Percentiles rank a stretch among this genome's conserved stretches.
Conservation (phyloP, 2,888 invertebrate genomes). For the Aphelenchoides bicaudatus region DNA sequence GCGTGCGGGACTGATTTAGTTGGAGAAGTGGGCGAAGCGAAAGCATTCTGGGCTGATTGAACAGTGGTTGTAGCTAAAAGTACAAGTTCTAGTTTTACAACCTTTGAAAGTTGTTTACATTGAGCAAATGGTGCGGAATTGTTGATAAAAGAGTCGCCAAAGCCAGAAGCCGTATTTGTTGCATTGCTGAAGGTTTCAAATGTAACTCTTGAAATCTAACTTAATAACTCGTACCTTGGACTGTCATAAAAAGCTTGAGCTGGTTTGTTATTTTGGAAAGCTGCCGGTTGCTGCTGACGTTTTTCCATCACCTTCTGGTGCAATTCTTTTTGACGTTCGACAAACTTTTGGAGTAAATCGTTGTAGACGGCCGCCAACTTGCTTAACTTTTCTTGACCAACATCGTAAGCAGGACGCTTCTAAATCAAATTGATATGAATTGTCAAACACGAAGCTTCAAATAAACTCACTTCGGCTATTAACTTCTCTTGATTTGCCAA, state of each 20-base stretch:
- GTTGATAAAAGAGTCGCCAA: not conserved
- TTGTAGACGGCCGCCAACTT: conserved; percentile 68
- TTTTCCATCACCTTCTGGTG: conserved; percentile 28
- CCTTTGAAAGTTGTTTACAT: not conserved
- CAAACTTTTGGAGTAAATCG: conserved; percentile 24
- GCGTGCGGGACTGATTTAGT: conserved; percentile 3
- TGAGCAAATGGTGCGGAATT: not conserved
- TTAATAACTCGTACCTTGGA: too few species aligned
- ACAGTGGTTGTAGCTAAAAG: conserved; percentile 1
- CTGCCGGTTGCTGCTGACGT: conserved; percentile 5
- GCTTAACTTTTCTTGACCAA: conserved; percentile 96
- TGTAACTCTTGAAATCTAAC: too few species aligned
- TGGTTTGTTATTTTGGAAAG: not conserved
- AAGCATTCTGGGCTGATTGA: conserved; percentile 5
- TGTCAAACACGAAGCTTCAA: not conserved
- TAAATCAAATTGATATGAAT: conserved; percentile 23
- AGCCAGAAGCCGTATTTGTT: not conserved
- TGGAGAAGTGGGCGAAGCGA: not conserved
- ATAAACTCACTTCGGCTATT: conserved; percentile 30
- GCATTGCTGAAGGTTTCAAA: too few species aligned
- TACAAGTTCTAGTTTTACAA: not conserved
- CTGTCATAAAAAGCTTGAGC: conserved; percentile 17
- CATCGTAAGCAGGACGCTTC: conserved; percentile 62
- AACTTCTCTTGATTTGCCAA: conserved; percentile 34
- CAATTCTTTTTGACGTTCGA: conserved; percentile 27